These are phyloP conservation scores for Phorcus lineatus DNA, from an alignment of 2,888 invertebrate genomes.

Conservation along the genomic window DNA sequence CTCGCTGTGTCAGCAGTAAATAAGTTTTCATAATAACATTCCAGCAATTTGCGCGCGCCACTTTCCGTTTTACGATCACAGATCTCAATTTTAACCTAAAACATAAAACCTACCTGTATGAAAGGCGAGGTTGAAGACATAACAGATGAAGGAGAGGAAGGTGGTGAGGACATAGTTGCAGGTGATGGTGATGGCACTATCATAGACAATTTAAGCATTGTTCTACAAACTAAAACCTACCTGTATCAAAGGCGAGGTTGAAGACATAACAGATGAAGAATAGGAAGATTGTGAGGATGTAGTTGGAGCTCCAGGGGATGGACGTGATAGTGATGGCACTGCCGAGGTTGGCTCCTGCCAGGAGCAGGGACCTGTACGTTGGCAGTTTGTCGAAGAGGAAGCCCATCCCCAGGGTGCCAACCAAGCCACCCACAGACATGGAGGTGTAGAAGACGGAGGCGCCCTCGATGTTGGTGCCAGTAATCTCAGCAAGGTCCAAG, in stretches of 20 bases:
- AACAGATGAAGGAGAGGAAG: background rate
- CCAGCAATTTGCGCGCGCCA: too few relatives aligned
- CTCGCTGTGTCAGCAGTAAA: too few relatives aligned
- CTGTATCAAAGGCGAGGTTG: background rate
- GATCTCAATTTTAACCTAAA: too few relatives aligned
- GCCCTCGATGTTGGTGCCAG: background rate
- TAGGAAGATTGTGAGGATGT: background rate
- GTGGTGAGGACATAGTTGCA: background rate
- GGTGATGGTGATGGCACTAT: background rate
- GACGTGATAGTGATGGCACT: background rate
- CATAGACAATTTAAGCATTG: too few relatives aligned
- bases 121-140: background rate
- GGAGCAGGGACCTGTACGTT: background rate
- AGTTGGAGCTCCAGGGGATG: background rate
- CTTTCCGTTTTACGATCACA: too few relatives aligned
- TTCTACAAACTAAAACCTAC: background rate
- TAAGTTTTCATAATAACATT: too few relatives aligned
- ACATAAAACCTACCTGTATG: background rate
- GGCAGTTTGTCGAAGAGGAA: background rate
- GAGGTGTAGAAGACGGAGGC: background rate
- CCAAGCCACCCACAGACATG: background rate
- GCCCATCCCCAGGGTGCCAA: background rate
- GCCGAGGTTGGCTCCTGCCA: background rate
- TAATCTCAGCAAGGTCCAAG: slow-evolving; percentile 5
- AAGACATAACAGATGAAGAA: background rate